A percentile compares a stretch with the other conserved stretches of the same genome.
Evolutionary conservation across 2,888 invertebrate genomes (phyloP).

Genomic region (Acanthosepion lycidas): DNA sequence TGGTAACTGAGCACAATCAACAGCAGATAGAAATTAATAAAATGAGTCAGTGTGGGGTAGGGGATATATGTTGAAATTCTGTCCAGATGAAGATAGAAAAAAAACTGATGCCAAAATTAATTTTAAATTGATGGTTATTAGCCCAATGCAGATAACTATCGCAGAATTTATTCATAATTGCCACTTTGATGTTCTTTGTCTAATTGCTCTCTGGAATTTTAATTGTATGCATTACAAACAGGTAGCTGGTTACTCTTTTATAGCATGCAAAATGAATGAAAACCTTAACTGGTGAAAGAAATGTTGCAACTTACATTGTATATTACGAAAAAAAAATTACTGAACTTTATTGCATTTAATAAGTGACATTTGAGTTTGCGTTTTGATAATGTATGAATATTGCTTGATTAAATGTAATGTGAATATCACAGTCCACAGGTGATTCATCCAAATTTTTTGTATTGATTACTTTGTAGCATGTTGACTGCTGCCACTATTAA

Average conservation of each 20-base stretch:
- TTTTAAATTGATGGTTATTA: slow-evolving; percentile 4
- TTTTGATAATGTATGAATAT: background rate
- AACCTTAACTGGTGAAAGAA: background rate
- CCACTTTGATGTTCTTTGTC: slow-evolving; percentile 1
- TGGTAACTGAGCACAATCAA: background rate
- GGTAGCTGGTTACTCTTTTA: background rate
- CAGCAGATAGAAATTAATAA: background rate
- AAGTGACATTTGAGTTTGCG: background rate
- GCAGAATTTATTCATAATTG: slow-evolving; percentile 13
- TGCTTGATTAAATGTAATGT: background rate
- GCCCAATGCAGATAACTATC: background rate
- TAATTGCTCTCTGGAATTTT: background rate
- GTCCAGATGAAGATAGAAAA: background rate
- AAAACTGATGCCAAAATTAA: background rate
- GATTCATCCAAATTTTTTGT: background rate
- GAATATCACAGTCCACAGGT: too few species aligned
- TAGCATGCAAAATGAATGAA: background rate
- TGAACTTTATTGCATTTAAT: background rate
- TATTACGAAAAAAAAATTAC: background rate
- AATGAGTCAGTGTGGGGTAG: background rate
- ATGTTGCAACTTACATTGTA: background rate
- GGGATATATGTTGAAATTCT: background rate
- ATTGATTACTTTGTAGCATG: too few species aligned
- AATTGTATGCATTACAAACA: background rate
- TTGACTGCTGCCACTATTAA: too few species aligned